These are phyloP conservation scores for Quadriops clusia DNA, from an alignment of 2,888 invertebrate species.

Conservation along the genomic window DNA sequence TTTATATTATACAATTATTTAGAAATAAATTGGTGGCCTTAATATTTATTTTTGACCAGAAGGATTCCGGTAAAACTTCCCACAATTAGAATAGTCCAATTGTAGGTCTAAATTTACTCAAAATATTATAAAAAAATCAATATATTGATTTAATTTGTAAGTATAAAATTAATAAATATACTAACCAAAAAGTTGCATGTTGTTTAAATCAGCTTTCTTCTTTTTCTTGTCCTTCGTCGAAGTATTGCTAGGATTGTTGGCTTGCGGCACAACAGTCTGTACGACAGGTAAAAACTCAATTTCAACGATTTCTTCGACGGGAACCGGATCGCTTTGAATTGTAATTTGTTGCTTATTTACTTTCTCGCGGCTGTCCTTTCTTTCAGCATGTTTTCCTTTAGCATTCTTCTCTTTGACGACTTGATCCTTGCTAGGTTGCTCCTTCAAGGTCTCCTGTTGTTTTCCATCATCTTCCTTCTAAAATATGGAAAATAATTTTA, in stretches of 20 bases:
- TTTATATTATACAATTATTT: background rate
- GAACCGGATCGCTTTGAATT: slow-evolving; percentile 8
- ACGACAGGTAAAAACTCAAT: slow-evolving; percentile 4
- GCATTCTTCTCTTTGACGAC: slow-evolving; percentile 18
- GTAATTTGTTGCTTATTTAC: slow-evolving; percentile 6
- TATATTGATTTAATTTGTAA: slow-evolving; percentile 4
- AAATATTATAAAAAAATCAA: background rate
- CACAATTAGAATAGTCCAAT: no score
- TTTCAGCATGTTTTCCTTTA: slow-evolving; percentile 10
- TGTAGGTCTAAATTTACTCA: background rate
- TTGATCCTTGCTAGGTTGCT: slow-evolving; percentile 19
- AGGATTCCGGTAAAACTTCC: no score
- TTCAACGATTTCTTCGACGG: slow-evolving; percentile 6
- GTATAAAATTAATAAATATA: slow-evolving; percentile 11
- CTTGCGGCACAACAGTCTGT: slow-evolving; percentile 17
- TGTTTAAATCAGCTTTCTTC: slow-evolving; percentile 45
- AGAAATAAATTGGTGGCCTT: no score
- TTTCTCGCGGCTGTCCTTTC: slow-evolving; percentile 10
- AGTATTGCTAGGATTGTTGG: slow-evolving; percentile 24
- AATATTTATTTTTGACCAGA: no score
- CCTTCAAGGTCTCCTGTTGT: slow-evolving; percentile 22
- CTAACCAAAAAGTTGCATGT: slow-evolving; percentile 44
- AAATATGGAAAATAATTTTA: slow-evolving; percentile 3
- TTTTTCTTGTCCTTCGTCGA: slow-evolving; percentile 39
- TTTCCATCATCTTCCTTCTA: slow-evolving; percentile 22